Base-by-base conservation (phyloP, 2,888 invertebrate genomes). In the Gnatocerus cornutus region DNA sequence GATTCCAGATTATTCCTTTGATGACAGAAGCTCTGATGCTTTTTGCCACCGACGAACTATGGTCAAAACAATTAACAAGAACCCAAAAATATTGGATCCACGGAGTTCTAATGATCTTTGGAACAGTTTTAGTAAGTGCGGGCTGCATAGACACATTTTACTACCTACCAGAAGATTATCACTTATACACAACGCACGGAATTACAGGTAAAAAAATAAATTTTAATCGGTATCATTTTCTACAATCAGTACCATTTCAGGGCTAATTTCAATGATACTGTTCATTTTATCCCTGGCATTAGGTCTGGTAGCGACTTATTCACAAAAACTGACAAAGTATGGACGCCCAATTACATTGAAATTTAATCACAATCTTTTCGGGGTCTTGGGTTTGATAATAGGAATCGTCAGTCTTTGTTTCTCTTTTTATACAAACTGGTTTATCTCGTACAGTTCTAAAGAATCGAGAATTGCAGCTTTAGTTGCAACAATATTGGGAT, bases 401-500 rank as follows among this genome's bases (percentile, higher is more conserved):
- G 82, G 82, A 5, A 77, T 84, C 14, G 70, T 78, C 2, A 80
- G 82, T 70, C 73, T 83, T 3, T 79, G 79, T 71, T 79, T 73
- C 56, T 82, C 78, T 4, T 83, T 72, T 59, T 81, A 79, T 66
- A 82, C 82, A 3, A 62, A 76, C 29, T 83, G 80, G 79, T 83
- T 83, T 71, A 59, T 70, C 6, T 79, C 56, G 73, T 79, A 77
- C 46, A 79, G 79, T 3, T 72, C 72, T 3, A 72, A 71, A 41
- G 75, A 74, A 46, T 78, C 82, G 1, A 76, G 82, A 75, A 55
- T 77, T 27, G 73, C 74, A n/a, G 79, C 80, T 9, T 72, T 81
- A 9, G 68, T 80, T 37, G 77, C 77, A 5, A 81, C 80, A 3
- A 73, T 77, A 30, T 55, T 80, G 30, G 76, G 78, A n/a, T 73